These are phyloP conservation scores for human DNA, from an alignment of 2,113 vertebrate species.

Conservation along the genomic window GRCh38 chr3:127976001-127976500, in stretches of 20 bases:
- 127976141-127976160: neutral
- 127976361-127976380: neutral
- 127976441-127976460: neutral
- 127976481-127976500: neutral
- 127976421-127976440: neutral
- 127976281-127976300: neutral
- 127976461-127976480: neutral
- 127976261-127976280: neutral
- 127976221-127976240: neutral
- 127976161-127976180: neutral
- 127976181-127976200: neutral
- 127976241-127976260: neutral
- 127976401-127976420: neutral
- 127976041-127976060: neutral
- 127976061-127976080: neutral
- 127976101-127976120: neutral
- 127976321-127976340: neutral
- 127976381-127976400: neutral
- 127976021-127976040: neutral
- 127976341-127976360: neutral
- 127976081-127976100: neutral
- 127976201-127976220: neutral
- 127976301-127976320: neutral
- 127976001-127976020: neutral
- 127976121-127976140: neutral